Base-by-base conservation (phyloP, 2,113 vertebrate species). In the Perccottus glenii region DNA sequence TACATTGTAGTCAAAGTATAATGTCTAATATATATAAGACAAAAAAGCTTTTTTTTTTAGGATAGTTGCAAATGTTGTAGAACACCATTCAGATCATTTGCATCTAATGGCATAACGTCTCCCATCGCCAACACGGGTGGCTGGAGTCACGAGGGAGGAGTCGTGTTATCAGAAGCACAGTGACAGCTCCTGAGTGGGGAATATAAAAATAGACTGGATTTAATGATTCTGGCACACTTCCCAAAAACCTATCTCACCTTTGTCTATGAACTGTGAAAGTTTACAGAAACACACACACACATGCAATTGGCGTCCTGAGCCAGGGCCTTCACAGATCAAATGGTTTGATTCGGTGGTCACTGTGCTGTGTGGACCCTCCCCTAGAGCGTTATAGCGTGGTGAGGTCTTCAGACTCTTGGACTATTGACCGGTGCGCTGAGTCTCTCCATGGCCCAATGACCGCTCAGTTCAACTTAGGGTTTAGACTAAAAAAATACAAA, bases 281-380 rank as follows among this genome's bases (percentile, higher is more conserved):
- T 84, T 79, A 76, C 81, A 64, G 81, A 68, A 64, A 67, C 59
- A 70, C 60, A 64, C 64, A 59, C 68, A 71, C 67, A 38, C 52
- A 81, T 73, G 85, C 89, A 84, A 81, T 88, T 78, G 80, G 78
- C 80, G 80, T 70, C 80, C 78, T 44, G 70, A 81, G 82, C 84
- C 80, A 72, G 50, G 74, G 77, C 78, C 69, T 85, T 89, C 80
- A 55, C 78, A 75, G 79, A 85, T 83, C 84, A 85, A 79, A 78
- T 72, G 38, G 79, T 85, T 87, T 85, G 88, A 88, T 88, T 77
- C 10, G 27, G 60, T 16, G 64, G 40, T 65, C 81, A 55, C 69
- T 49, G 69, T 11, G 70, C 67, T 50, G 52, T 65, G 82, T 73
- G 80, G 59, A 78, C 67, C 68, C 53, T 16, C 47, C 71, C 11